phyloP scores from a whole-genome alignment of 2,113 vertebrate species.

The Poecilia latipinna region DNA sequence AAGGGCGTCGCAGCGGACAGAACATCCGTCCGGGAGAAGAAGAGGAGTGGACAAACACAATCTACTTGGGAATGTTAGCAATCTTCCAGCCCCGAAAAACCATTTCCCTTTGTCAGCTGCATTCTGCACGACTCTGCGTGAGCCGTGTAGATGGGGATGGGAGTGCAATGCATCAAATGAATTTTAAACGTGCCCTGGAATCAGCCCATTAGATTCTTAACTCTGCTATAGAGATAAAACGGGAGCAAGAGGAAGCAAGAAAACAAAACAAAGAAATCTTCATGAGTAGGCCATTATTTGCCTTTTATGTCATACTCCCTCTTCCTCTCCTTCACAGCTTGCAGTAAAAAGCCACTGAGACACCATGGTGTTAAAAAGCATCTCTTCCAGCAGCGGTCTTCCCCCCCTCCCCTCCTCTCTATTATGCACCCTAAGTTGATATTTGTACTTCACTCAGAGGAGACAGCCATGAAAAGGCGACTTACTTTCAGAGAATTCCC shows the following conservation, averaged over 20 bases:
- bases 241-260: not conserved
- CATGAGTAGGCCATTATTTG: not conserved
- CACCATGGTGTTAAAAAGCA: constrained; percentile 14
- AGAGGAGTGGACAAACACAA: constrained; percentile 43
- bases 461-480: constrained; percentile 33
- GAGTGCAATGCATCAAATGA: constrained; percentile 8
- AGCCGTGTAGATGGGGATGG: not conserved
- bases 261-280: not conserved
- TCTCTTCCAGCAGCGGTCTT: constrained; percentile 17
- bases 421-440: not conserved
- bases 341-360: constrained; percentile 38
- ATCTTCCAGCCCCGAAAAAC: constrained; percentile 20
- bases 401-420: not conserved
- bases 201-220: not conserved
- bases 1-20: constrained; percentile 16
- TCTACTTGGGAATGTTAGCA: constrained; percentile 32
- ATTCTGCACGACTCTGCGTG: constrained; percentile 10
- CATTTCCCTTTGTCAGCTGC: constrained; percentile 10
- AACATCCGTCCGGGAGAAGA: constrained; percentile 5
- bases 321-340: not conserved
- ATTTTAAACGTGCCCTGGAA: not conserved
- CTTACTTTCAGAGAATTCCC: constrained; percentile 20
- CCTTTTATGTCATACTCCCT: not conserved
- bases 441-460: constrained; percentile 9
- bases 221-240: not conserved